Evolutionary conservation across 23 tunicate species (phyloP).

Genomic region (Aplidium turbinatum): DNA sequence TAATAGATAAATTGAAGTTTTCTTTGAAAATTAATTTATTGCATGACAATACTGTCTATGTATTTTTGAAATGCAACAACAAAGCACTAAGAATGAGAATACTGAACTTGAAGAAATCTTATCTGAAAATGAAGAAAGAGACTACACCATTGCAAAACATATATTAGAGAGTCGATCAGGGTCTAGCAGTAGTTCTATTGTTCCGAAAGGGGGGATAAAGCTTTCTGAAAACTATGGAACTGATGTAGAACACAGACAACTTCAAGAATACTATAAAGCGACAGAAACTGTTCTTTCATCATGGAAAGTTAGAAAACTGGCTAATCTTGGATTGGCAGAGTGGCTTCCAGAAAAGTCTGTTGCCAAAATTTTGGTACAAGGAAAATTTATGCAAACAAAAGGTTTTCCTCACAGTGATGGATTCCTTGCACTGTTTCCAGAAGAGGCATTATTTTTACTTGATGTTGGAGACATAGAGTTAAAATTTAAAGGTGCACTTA

Average conservation of each 20-base stretch:
- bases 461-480: conserved; percentile 89
- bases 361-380: conserved; percentile 72
- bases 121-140: too few relatives aligned
- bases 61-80: too few relatives aligned
- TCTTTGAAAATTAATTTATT: too few relatives aligned
- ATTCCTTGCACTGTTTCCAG: conserved; percentile 63
- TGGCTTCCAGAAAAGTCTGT: conserved; percentile 63
- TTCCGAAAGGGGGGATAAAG: conserved; percentile 72
- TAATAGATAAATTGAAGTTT: too few relatives aligned
- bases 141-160: too few relatives aligned
- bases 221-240: conserved; percentile 14
- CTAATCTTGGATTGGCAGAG: conserved; percentile 68
- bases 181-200: not conserved
- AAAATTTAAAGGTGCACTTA: conserved; percentile 35
- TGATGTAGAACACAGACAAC: conserved; percentile 17
- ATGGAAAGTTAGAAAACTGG: conserved; percentile 64
- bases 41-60: too few relatives aligned
- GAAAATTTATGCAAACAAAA: conserved; percentile 78
- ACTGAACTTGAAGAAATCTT: too few relatives aligned
- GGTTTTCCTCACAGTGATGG: conserved; percentile 59
- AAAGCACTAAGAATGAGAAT: too few relatives aligned
- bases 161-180: conserved; percentile 48
- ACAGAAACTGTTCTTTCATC: conserved; percentile 23
- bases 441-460: conserved; percentile 78
- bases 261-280: conserved; percentile 40